Percentiles rank a stretch among this genome's conserved stretches.
phyloP scores from a whole-genome alignment of 2,888 invertebrate genomes.

The Drosophila incognita region DNA sequence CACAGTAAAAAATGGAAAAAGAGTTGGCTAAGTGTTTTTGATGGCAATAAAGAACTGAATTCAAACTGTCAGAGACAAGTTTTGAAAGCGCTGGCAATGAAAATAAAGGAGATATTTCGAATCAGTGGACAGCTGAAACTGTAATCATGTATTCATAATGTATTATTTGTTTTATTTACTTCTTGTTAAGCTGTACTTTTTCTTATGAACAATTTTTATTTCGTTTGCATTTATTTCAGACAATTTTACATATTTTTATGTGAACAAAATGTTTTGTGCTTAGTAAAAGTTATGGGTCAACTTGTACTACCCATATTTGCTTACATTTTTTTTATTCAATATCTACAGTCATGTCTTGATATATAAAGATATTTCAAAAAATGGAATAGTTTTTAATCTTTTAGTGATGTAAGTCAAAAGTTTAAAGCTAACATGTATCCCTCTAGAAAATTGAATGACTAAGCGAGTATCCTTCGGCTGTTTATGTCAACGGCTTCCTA shows the following conservation, averaged over 20 bases:
- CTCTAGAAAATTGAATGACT: not conserved
- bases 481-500: conserved; percentile 44
- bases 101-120: not conserved
- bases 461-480: conserved; percentile 20
- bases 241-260: not conserved
- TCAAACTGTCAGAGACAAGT: conserved; percentile 13
- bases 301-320: not conserved
- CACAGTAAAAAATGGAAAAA: conserved; percentile 29
- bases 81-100: not conserved
- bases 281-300: not conserved
- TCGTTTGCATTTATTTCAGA: not conserved
- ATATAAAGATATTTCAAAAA: not conserved
- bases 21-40: conserved; percentile 55
- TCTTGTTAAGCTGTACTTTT: not conserved
- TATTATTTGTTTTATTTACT: not conserved
- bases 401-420: not conserved
- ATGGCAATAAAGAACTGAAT: conserved; percentile 1
- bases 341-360: not conserved
- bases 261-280: not conserved
- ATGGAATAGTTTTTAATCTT: not conserved
- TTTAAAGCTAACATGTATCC: not conserved
- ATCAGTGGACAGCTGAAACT: not conserved
- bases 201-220: not conserved
- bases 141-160: not conserved
- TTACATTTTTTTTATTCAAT: not conserved